Evolutionary conservation across 2,888 invertebrate genomes (phyloP).

Genomic region (Deladenus siricidicola): DNA sequence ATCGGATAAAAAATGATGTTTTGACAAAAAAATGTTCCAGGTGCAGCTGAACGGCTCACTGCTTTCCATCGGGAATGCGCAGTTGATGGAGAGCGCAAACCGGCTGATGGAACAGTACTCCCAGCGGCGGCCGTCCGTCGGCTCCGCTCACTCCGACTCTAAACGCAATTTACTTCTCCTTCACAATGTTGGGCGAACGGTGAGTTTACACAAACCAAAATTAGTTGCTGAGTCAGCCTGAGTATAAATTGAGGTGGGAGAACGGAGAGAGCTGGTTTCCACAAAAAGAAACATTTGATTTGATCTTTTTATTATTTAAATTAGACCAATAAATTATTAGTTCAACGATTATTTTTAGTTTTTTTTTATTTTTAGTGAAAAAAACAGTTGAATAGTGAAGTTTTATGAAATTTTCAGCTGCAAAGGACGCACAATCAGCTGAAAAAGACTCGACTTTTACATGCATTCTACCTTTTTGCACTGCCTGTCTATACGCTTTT

Average conservation of each 20-base stretch:
- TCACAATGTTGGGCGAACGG: conserved; percentile 34
- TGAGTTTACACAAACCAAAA: not conserved
- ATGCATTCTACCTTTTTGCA: conserved; percentile 36
- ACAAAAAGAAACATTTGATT: too few species aligned
- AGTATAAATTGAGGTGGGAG: too few species aligned
- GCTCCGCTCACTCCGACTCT: conserved; percentile 26
- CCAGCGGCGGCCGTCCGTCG: conserved; percentile 9
- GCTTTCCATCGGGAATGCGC: conserved; percentile 18
- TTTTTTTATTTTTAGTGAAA: too few species aligned
- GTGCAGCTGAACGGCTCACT: conserved; percentile 23
- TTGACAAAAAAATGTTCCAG: too few species aligned
- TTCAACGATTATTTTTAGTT: too few species aligned
- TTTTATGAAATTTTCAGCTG: conserved; percentile 6
- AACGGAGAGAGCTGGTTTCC: too few species aligned
- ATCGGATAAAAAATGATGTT: too few species aligned
- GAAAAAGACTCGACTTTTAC: conserved; percentile 35
- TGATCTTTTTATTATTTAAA: too few species aligned
- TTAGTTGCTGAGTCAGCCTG: too few species aligned
- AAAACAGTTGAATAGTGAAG: too few species aligned
- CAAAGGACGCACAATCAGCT: conserved; percentile 34
- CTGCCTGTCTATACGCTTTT: conserved; percentile 41
- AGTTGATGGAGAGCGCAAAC: conserved; percentile 17
- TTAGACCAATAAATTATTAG: too few species aligned
- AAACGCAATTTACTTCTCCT: conserved; percentile 26
- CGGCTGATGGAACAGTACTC: conserved; percentile 1